Conservation (phyloP, 2,113 vertebrate species). For the Tonatia bakeri region DNA sequence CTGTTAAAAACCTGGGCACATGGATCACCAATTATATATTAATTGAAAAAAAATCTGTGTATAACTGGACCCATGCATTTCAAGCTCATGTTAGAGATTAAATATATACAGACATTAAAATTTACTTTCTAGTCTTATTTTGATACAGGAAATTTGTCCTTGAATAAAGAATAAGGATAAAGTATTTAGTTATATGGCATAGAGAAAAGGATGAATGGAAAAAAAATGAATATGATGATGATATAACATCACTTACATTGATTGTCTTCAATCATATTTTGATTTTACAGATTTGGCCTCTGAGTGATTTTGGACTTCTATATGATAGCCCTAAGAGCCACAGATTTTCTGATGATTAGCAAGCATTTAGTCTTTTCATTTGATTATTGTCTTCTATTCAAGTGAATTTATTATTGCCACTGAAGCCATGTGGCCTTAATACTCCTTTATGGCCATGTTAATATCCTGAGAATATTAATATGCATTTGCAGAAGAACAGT, state of each 20-base stretch:
- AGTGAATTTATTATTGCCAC: slow-evolving; percentile 56
- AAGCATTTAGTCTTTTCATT: slow-evolving; percentile 47
- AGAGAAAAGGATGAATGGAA: not conserved
- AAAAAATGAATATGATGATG: not conserved
- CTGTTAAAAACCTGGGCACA: not conserved
- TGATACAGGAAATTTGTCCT: not conserved
- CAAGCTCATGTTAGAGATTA: not conserved
- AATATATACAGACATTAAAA: not conserved
- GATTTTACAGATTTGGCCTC: slow-evolving; percentile 92
- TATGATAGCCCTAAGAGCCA: slow-evolving; percentile 88
- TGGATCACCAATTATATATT: not conserved
- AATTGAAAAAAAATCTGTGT: not conserved
- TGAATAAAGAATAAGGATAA: not conserved
- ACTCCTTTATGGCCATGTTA: too few relatives aligned
- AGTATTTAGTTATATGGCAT: not conserved
- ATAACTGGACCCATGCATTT: not conserved
- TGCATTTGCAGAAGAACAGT: too few relatives aligned
- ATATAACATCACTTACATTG: not conserved
- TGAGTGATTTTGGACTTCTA: slow-evolving; percentile 87
- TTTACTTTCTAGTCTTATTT: slow-evolving; percentile 8
- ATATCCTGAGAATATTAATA: too few relatives aligned
- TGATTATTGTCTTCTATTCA: slow-evolving; percentile 48
- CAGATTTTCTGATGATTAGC: slow-evolving; percentile 83
- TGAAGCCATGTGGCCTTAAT: slow-evolving; percentile 68
- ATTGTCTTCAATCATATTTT: slow-evolving; percentile 59